Conservation (phyloP, 2,888 invertebrate genomes). For the Drosophila melanosoma region DNA sequence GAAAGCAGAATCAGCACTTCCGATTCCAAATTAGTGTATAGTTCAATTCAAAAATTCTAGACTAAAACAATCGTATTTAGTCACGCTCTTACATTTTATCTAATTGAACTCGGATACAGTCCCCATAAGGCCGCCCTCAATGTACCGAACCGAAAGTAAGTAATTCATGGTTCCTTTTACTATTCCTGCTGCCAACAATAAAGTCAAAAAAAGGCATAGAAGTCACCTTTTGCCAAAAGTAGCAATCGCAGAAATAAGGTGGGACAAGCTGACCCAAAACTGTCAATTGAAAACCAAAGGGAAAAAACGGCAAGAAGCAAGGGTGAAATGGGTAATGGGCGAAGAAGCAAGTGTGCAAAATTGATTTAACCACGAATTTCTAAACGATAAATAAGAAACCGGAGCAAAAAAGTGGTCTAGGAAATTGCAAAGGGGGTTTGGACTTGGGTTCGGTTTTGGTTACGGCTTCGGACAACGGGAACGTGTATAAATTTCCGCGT, state of each 20-base stretch:
- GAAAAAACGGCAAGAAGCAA: slow-evolving; percentile 11
- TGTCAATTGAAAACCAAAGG: slow-evolving; percentile 56
- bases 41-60: background rate
- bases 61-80: background rate
- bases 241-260: slow-evolving; percentile 2
- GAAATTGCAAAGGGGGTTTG: slow-evolving; percentile 44
- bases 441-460: slow-evolving; percentile 18
- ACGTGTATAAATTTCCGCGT: slow-evolving; percentile 70
- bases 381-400: slow-evolving; percentile 64
- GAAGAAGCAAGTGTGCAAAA: slow-evolving; percentile 60
- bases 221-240: slow-evolving; percentile 44
- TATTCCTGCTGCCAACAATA: slow-evolving; percentile 34
- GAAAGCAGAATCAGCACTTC: background rate
- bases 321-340: background rate
- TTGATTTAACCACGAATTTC: slow-evolving; percentile 78
- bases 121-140: background rate
- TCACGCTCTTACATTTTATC: background rate
- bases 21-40: too few species aligned
- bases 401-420: slow-evolving; percentile 54
- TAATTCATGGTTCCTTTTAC: slow-evolving; percentile 48
- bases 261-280: slow-evolving; percentile 63
- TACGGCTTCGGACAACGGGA: slow-evolving; percentile 8
- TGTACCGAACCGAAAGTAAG: slow-evolving; percentile 29
- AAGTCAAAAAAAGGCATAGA: slow-evolving; percentile 38
- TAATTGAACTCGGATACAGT: background rate